phyloP scores from a whole-genome alignment of 2,797 vertebrate species.

The Valencia hispanica region DNA sequence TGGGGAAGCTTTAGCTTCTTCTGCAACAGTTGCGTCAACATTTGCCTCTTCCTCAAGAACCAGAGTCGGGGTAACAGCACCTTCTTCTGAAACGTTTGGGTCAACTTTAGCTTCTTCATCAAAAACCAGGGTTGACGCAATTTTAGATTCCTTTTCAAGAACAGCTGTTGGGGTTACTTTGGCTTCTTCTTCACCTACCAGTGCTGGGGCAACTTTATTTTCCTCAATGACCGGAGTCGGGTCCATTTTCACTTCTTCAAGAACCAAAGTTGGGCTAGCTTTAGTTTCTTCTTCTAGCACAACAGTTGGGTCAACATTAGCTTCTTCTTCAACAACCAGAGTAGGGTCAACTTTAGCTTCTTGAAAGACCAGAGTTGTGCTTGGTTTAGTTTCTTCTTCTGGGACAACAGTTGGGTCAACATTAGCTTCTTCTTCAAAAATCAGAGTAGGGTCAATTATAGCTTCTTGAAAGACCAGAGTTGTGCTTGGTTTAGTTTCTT shows the following conservation, averaged over 20 bases:
- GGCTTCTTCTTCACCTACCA: background rate
- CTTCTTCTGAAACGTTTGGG: no score
- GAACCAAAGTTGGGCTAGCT: background rate
- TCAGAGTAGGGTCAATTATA: background rate
- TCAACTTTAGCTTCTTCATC: background rate
- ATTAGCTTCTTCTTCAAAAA: conserved; percentile 3
- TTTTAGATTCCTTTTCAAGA: background rate
- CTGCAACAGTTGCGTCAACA: background rate
- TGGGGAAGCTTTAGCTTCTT: background rate
- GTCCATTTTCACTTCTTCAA: background rate
- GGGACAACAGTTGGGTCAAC: background rate
- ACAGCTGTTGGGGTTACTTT: no score
- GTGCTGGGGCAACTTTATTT: background rate
- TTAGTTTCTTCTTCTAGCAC: background rate
- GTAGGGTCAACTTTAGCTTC: background rate
- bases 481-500: background rate
- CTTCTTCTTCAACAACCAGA: background rate
- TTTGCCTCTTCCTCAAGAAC: conserved; percentile 1
- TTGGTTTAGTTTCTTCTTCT: no score
- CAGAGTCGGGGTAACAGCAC: no score
- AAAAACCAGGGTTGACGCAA: background rate
- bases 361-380: no score
- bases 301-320: background rate
- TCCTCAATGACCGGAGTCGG: background rate
- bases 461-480: background rate